Percentiles rank a stretch among this genome's conserved stretches.
Evolutionary conservation across 2,113 vertebrate species (phyloP).

Genomic region (Geococcyx californianus): DNA sequence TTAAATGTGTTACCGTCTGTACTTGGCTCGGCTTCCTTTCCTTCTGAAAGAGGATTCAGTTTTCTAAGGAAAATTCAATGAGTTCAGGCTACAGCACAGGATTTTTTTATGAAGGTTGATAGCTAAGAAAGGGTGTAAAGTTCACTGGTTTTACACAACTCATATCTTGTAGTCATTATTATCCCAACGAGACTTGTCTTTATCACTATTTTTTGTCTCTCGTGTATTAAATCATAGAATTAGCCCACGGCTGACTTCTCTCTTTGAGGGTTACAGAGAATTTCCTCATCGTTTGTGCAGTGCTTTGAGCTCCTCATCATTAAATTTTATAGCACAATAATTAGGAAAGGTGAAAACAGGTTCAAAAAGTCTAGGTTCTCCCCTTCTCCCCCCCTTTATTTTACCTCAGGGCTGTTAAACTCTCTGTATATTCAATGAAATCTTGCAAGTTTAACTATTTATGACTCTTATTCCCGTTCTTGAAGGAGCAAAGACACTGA

Average conservation of each 20-base stretch:
- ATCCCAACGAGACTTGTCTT: background rate
- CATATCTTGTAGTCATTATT: background rate
- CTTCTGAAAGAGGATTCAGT: background rate
- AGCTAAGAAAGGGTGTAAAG: background rate
- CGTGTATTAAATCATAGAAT: background rate
- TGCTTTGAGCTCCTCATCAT: background rate
- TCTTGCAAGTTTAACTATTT: background rate
- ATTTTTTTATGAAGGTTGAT: background rate
- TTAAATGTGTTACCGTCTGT: background rate
- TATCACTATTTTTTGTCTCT: background rate
- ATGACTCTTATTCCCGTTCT: background rate
- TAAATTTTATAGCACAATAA: background rate
- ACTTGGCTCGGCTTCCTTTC: background rate
- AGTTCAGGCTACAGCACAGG: background rate
- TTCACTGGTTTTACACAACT: background rate
- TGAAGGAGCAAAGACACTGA: background rate
- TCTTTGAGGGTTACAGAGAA: background rate
- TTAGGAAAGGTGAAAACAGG: background rate
- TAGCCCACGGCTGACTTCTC: background rate
- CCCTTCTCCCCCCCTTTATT: accelerated
- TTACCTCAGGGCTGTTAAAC: background rate
- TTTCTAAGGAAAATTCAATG: background rate
- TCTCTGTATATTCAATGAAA: background rate
- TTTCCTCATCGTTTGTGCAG: background rate
- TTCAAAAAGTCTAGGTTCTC: background rate